phyloP scores from a whole-genome alignment of 2,888 invertebrate genomes.

The Drosophila koepferae region DNA sequence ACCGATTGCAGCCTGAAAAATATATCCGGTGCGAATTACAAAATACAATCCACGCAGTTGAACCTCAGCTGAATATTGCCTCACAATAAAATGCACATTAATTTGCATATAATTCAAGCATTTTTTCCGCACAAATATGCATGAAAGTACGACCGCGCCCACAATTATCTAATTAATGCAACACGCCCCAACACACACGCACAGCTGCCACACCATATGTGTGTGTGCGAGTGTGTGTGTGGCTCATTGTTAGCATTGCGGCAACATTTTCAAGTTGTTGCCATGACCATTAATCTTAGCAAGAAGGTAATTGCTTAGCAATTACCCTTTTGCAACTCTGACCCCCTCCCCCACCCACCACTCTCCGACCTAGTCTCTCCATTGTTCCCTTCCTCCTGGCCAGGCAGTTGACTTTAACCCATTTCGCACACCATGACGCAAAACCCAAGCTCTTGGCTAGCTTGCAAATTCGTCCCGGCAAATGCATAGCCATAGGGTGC shows the following conservation, averaged over 20 bases:
- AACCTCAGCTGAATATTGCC: slow-evolving; percentile 31
- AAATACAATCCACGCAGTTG: slow-evolving; percentile 51
- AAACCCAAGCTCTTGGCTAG: slow-evolving; percentile 33
- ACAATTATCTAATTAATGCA: slow-evolving; percentile 62
- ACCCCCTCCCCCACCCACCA: neutral
- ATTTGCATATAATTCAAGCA: slow-evolving; percentile 59
- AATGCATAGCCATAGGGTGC: slow-evolving; percentile 33
- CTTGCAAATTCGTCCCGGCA: slow-evolving; percentile 63
- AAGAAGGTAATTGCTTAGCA: slow-evolving; percentile 81
- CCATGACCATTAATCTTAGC: slow-evolving; percentile 80
- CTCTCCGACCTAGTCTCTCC: neutral
- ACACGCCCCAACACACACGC: slow-evolving; percentile 27
- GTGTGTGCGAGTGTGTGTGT: slow-evolving; percentile 12
- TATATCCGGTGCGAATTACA: slow-evolving; percentile 78
- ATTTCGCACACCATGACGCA: slow-evolving; percentile 22
- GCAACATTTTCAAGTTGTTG: slow-evolving; percentile 80
- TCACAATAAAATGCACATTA: slow-evolving; percentile 57
- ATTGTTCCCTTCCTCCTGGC: neutral
- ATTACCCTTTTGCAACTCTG: slow-evolving; percentile 69
- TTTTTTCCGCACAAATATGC: slow-evolving; percentile 43
- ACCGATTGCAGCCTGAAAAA: slow-evolving; percentile 64
- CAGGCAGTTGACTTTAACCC: slow-evolving; percentile 11
- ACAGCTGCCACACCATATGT: neutral
- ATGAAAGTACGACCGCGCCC: slow-evolving; percentile 58
- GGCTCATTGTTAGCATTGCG: slow-evolving; percentile 74